phyloP scores from a whole-genome alignment of 2,888 invertebrate genomes.

The Catocala sponsa region DNA sequence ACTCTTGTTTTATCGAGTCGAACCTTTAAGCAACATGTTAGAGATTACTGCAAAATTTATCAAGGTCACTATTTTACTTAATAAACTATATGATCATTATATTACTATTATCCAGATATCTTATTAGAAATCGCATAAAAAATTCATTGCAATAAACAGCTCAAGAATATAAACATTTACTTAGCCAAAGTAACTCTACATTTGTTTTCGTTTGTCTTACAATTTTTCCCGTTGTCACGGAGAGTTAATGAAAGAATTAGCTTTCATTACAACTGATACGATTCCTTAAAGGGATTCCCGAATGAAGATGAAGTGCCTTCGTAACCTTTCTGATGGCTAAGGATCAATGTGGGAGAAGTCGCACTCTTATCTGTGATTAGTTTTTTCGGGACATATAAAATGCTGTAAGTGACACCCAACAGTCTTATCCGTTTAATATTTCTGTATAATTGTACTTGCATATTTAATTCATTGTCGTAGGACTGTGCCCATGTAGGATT shows the following conservation, averaged over 20 bases:
- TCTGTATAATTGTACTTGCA: conserved; percentile 2
- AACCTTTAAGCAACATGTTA: too few relatives aligned
- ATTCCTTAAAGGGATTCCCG: conserved; percentile 86
- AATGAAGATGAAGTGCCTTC: conserved; percentile 84
- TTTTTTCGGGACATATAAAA: conserved; percentile 73
- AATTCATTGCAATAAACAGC: conserved; percentile 24
- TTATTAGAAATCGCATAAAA: too few relatives aligned
- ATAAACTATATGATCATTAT: too few relatives aligned
- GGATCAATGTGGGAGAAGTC: conserved; percentile 74
- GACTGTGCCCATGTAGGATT: not conserved
- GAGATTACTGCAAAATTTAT: too few relatives aligned
- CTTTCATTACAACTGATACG: conserved; percentile 87
- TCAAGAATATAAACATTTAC: conserved; percentile 45
- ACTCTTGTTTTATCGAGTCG: too few relatives aligned
- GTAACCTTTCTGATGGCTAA: conserved; percentile 78
- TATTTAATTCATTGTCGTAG: too few relatives aligned
- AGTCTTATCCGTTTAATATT: conserved; percentile 13
- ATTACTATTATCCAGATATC: too few relatives aligned
- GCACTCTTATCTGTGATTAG: conserved; percentile 79
- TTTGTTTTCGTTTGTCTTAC: conserved; percentile 80
- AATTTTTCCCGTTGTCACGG: conserved; percentile 85
- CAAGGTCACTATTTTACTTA: too few relatives aligned
- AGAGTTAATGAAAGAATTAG: conserved; percentile 88
- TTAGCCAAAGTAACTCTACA: conserved; percentile 50
- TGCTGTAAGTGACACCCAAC: conserved; percentile 52